These are phyloP conservation scores for Cricetomys ansorgei DNA, from an alignment of 2,113 vertebrate species.

Conservation along the genomic window DNA sequence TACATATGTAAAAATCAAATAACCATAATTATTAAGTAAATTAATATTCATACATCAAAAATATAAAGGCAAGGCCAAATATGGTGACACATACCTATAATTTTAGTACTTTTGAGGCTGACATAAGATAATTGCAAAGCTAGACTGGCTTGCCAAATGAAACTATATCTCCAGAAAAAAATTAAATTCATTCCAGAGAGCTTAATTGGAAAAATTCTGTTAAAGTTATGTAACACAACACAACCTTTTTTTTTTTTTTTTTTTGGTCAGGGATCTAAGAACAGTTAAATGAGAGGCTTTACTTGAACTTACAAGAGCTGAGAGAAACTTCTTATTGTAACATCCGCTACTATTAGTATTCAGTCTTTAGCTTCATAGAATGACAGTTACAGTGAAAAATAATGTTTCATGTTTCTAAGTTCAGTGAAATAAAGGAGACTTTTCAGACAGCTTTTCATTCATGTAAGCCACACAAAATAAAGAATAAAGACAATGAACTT, in stretches of 20 bases:
- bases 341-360: neutral
- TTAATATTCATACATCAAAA: neutral
- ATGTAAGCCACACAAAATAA: neutral
- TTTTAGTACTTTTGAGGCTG: neutral
- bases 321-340: neutral
- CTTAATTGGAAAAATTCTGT: neutral
- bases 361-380: neutral
- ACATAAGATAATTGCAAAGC: neutral
- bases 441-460: neutral
- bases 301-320: neutral
- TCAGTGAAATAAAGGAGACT: neutral
- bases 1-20: neutral
- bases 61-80: neutral
- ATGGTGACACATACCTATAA: neutral
- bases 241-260: neutral
- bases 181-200: neutral
- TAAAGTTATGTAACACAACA: neutral
- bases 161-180: neutral
- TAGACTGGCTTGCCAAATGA: neutral
- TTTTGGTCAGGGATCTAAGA: neutral
- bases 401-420: neutral
- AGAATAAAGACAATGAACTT: neutral
- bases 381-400: neutral
- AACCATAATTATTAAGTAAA: neutral
- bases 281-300: neutral